Conservation (phyloP, 2,113 vertebrate species). For the Octodon degus region DNA sequence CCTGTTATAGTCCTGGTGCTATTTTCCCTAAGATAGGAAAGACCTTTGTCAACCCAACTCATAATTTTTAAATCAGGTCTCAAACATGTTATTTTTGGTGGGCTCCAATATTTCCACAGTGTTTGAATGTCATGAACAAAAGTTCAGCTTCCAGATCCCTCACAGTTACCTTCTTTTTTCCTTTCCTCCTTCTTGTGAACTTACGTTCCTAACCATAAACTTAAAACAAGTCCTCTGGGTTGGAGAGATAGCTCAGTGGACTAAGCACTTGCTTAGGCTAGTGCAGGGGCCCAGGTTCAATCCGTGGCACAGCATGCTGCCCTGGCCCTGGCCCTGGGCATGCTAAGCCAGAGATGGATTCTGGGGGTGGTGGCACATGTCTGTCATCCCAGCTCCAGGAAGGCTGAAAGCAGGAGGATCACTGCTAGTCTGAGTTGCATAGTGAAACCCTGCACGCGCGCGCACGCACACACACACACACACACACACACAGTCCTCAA, state of each 20-base stretch:
- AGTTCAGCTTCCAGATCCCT: background rate
- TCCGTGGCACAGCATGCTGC: too few species aligned
- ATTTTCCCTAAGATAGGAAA: background rate
- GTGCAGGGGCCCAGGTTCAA: too few species aligned
- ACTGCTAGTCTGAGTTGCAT: too few species aligned
- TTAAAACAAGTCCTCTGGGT: conserved; percentile 20
- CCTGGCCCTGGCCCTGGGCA: too few species aligned
- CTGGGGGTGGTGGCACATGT: too few species aligned
- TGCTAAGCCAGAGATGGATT: too few species aligned
- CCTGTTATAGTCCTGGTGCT: background rate
- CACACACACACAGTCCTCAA: background rate
- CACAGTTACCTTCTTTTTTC: background rate
- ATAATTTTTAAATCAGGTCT: background rate
- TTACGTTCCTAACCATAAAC: background rate
- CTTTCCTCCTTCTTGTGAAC: background rate
- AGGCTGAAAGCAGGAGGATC: too few species aligned
- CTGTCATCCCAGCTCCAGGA: too few species aligned
- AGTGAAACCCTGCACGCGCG: too few species aligned
- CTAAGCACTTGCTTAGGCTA: too few species aligned
- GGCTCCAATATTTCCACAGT: background rate
- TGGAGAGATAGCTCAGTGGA: too few species aligned
- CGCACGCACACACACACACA: too few species aligned
- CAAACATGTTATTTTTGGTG: background rate
- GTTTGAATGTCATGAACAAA: background rate
- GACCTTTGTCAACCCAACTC: background rate